Percentiles rank a stretch among this genome's conserved stretches.
phyloP scores from a whole-genome alignment of 2,888 invertebrate genomes.

The Sinopyrophorus schimmeli region DNA sequence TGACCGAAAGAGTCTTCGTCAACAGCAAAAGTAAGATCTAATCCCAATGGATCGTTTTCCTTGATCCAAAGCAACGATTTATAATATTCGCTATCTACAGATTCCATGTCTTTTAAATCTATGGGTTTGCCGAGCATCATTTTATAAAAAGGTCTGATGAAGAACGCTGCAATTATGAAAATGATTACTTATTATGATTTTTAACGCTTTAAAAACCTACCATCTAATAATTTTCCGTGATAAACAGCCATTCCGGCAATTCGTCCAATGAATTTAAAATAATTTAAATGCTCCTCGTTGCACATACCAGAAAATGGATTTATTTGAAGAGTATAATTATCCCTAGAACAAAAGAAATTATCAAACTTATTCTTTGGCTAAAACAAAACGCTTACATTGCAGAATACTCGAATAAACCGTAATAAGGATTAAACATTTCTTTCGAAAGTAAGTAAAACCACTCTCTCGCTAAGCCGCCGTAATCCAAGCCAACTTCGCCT shows the following conservation, averaged over 20 bases:
- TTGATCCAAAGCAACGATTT: conserved; percentile 95
- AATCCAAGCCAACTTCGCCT: conserved; percentile 94
- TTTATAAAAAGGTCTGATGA: conserved; percentile 99
- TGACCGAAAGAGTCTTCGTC: conserved; percentile 97
- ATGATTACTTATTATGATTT: not conserved
- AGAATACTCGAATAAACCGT: conserved; percentile 98
- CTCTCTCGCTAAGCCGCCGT: conserved; percentile 94
- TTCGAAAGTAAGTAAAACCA: conserved; percentile 99
- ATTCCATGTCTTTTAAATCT: conserved; percentile 97
- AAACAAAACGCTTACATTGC: conserved; percentile 77
- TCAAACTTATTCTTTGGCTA: not conserved
- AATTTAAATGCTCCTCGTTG: conserved; percentile 96
- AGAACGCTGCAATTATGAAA: conserved; percentile 74
- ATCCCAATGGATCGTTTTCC: conserved; percentile 94
- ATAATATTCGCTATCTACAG: conserved; percentile 98
- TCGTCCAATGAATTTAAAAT: conserved; percentile 98
- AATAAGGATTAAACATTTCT: conserved; percentile 99
- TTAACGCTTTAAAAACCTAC: conserved; percentile 57
- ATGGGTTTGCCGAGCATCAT: conserved; percentile 98
- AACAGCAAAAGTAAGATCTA: conserved; percentile 93
- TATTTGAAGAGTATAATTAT: conserved; percentile 98
- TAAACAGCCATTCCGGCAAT: conserved; percentile 99
- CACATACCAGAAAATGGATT: conserved; percentile 97
- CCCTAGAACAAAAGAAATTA: conserved; percentile 58
- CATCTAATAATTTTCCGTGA: conserved; percentile 96